These are phyloP conservation scores for Ceratitis capitata DNA, from an alignment of 1,140 invertebrate genomes.

Conservation along the genomic window DNA sequence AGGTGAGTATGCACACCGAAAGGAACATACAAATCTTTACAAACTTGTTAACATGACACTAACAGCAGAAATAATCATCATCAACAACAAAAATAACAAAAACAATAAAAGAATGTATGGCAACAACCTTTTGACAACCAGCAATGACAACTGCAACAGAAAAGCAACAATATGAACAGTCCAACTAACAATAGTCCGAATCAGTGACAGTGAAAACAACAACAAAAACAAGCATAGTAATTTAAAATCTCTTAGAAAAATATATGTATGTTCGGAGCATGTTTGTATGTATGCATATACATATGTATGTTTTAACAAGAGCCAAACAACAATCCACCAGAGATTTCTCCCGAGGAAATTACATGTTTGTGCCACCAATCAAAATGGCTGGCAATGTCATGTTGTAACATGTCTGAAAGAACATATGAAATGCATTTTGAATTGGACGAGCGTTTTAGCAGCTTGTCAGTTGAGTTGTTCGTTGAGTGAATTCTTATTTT, in stretches of 20 bases:
- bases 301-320: background rate
- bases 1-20: background rate
- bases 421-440: constrained; percentile 23
- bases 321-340: background rate
- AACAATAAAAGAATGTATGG: background rate
- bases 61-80: background rate
- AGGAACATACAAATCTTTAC: no score
- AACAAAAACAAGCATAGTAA: background rate
- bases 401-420: background rate
- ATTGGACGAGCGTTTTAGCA: constrained; percentile 2
- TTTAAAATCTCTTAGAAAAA: no score
- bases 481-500: background rate
- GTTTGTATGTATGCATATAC: background rate
- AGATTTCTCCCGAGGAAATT: background rate
- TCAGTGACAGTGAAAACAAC: background rate
- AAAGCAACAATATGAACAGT: background rate
- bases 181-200: background rate
- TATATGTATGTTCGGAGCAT: background rate
- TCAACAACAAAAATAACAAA: background rate
- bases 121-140: constrained; percentile 6
- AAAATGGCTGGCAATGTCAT: constrained; percentile 21
- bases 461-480: background rate
- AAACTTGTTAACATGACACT: background rate
- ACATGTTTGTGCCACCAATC: constrained; percentile 27
- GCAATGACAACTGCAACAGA: background rate